Conservation (phyloP, 2,797 vertebrate genomes). For the Thaleichthys pacificus region DNA sequence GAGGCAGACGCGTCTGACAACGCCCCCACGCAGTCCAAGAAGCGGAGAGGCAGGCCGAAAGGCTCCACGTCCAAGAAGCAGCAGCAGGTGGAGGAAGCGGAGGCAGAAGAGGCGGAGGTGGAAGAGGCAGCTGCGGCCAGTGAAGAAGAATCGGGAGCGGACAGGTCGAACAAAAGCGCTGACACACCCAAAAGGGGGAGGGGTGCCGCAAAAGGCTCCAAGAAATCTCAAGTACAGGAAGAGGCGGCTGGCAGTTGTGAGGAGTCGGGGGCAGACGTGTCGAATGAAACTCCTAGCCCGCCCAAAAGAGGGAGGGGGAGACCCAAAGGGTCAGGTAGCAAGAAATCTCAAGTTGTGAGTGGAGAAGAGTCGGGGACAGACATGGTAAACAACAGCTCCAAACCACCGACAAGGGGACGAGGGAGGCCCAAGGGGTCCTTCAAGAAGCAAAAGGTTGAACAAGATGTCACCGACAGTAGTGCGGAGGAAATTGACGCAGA, state of each 20-base stretch:
- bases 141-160: too few species aligned
- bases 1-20: too few species aligned
- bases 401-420: slow-evolving; percentile 48
- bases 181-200: too few species aligned
- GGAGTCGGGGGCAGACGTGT: slow-evolving; percentile 16
- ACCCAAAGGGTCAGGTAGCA: neutral
- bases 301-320: slow-evolving; percentile 5
- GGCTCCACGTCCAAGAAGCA: too few species aligned
- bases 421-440: slow-evolving; percentile 45
- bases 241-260: neutral
- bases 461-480: slow-evolving; percentile 24
- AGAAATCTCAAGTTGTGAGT: neutral
- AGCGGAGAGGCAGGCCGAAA: too few species aligned
- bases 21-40: too few species aligned
- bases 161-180: too few species aligned
- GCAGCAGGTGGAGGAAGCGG: too few species aligned
- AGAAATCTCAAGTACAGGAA: neutral
- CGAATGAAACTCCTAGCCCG: neutral
- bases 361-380: slow-evolving; percentile 26
- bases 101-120: neutral
- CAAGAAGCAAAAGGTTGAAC: slow-evolving; percentile 34
- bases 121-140: too few species aligned
- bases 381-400: slow-evolving; percentile 53
- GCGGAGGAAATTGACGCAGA: too few species aligned
- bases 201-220: neutral